These are phyloP conservation scores for Linnaemya vulpina DNA, from an alignment of 2,888 invertebrate genomes.

Conservation along the genomic window DNA sequence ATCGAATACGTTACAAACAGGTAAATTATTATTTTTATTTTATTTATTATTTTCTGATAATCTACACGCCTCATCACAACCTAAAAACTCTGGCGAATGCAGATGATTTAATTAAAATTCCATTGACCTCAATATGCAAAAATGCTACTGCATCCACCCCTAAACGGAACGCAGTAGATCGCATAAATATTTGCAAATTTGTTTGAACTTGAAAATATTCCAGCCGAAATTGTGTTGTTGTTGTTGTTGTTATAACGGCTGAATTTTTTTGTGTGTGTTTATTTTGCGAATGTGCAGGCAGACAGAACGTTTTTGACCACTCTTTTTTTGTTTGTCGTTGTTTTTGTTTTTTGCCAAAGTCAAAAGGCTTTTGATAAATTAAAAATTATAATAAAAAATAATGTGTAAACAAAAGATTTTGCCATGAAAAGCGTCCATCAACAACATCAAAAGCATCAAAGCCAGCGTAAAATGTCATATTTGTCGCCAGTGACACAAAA, in stretches of 20 bases:
- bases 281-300: not conserved
- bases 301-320: conserved; percentile 59
- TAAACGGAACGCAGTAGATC: not conserved
- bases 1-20: conserved; percentile 95
- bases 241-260: not conserved
- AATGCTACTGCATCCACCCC: conserved; percentile 10
- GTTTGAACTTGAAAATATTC: conserved; percentile 10
- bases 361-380: conserved; percentile 59
- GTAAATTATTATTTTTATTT: conserved; percentile 83
- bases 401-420: conserved; percentile 23
- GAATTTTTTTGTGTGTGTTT: not conserved
- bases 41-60: not conserved
- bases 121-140: conserved; percentile 47
- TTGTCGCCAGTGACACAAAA: conserved; percentile 59
- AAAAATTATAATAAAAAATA: conserved; percentile 25
- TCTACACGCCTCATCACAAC: not conserved
- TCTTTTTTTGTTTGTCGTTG: no score
- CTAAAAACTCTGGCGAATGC: conserved; percentile 1
- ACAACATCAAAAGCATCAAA: conserved; percentile 71
- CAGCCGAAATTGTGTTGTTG: not conserved
- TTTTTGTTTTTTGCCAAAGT: conserved; percentile 22
- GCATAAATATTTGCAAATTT: not conserved
- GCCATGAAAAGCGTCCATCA: conserved; percentile 55
- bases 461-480: conserved; percentile 63
- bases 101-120: conserved; percentile 67